Base-by-base conservation (phyloP, 2,113 vertebrate genomes). In the Cryptotis parvus region DNA sequence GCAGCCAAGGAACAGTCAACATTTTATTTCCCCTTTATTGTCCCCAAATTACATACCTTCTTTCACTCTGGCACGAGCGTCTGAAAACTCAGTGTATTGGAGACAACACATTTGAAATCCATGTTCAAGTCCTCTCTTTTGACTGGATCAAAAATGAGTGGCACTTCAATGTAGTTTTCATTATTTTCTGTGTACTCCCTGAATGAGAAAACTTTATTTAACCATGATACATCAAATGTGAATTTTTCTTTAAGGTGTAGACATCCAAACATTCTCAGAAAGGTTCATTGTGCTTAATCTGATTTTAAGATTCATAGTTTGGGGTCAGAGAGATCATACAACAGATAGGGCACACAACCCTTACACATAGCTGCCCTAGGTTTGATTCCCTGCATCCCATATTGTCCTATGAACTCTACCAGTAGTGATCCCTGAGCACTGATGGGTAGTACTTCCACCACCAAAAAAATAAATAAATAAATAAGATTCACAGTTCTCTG, bases 81-180 rank as follows among this genome's bases (percentile, higher is more conserved):
- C 96, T 98, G 98, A 73, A 87, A 96, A 72, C 98, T 98, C 0
- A 94, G 84, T 15, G 0, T 69, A 82, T 99, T 99, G 4, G 84
- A 89, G 39, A 98, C 96, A 63, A 98, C 90, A 87, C 99, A 99
- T 9, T 95, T 98, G 70, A 99, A 97, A 87, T 98, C 97, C 1
- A 97, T 97, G 45, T 95, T 92, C 80, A 97, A 96, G 92, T 99
- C 99, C 68, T 98, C 98, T 49, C 98, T 98, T 58, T 93, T 94
- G 1, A 99, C 97, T n/a, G 91, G 93, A 45, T 98, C 43, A 88
- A 99, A 97, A 87, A 98, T 78, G 39, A 99, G 86, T 14, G 97
- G 95, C 83, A 98, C 87, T 94, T 99, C 98, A 69, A 99, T 92
- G 43, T 98, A 98, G 91, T 98, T 98, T 43, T 96, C 97, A 31